Evolutionary conservation across 92 coral and sea anemone species (phyloP).

Genomic region (Virgularia gustaviana): DNA sequence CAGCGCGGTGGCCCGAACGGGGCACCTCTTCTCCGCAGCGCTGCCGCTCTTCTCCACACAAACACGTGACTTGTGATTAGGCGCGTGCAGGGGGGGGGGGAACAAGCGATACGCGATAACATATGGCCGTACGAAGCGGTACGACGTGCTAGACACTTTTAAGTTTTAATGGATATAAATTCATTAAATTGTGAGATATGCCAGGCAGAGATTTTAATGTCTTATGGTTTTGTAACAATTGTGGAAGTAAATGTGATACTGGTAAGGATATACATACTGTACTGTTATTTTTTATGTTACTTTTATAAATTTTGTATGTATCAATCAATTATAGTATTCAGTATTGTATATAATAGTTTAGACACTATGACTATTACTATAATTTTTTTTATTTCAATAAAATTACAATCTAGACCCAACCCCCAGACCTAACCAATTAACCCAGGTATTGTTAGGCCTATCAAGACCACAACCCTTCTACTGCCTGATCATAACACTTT

Average conservation of each 20-base stretch:
- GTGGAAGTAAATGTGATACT: background rate
- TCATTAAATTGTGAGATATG: background rate
- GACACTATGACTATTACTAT: too few relatives aligned
- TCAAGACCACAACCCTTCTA: too few relatives aligned
- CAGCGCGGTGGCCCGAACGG: background rate
- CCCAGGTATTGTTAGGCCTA: too few relatives aligned
- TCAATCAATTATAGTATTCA: background rate
- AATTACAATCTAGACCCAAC: too few relatives aligned
- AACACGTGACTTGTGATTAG: too few relatives aligned
- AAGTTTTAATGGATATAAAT: background rate
- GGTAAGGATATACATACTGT: background rate
- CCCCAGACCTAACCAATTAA: too few relatives aligned
- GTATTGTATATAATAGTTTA: too few relatives aligned
- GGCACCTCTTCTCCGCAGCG: background rate
- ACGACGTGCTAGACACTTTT: background rate
- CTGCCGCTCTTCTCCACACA: background rate
- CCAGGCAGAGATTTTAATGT: background rate
- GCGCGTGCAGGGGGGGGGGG: too few relatives aligned
- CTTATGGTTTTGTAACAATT: background rate
- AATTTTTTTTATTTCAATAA: too few relatives aligned
- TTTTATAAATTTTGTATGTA: background rate
- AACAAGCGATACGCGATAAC: background rate
- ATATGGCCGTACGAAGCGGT: background rate
- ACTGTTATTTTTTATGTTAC: background rate
- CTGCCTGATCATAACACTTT: too few relatives aligned